Evolutionary conservation across 2,113 vertebrate species (phyloP).

Genomic region (Ictidomys tridecemlineatus): DNA sequence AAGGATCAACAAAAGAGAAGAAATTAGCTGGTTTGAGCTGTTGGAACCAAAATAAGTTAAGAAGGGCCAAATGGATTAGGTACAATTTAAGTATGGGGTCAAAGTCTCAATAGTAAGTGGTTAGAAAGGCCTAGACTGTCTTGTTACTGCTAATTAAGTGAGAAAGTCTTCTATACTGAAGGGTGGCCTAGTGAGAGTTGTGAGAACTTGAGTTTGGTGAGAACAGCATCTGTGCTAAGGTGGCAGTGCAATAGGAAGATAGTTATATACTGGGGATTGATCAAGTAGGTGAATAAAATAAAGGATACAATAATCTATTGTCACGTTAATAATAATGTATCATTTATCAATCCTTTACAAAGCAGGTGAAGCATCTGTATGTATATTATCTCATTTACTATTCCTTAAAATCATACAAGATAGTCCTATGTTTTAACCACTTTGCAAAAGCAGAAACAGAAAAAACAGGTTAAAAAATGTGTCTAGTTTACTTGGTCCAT

Average conservation of each 20-base stretch:
- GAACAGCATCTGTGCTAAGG: not conserved
- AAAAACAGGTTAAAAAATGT: conserved; percentile 4
- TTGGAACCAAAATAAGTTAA: not conserved
- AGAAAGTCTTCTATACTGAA: not conserved
- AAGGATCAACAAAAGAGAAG: not conserved
- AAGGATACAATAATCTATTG: not conserved
- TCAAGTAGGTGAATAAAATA: conserved; percentile 35
- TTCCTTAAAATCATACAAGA: not conserved
- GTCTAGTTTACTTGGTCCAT: not conserved
- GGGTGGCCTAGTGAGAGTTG: not conserved
- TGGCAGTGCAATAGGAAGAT: not conserved
- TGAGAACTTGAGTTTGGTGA: not conserved
- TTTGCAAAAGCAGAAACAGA: conserved; percentile 34
- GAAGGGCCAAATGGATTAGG: not conserved
- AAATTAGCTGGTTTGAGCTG: not conserved
- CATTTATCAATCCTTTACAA: not conserved
- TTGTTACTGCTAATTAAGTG: not conserved
- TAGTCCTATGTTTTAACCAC: not conserved
- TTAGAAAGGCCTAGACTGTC: not conserved
- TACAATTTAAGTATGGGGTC: not conserved
- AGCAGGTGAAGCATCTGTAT: not conserved
- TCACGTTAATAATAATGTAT: not conserved
- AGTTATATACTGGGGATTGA: not conserved
- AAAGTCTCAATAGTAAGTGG: not conserved
- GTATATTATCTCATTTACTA: not conserved